Evolutionary conservation across 23 tunicate species (phyloP).

Genomic region (Halocynthia roretzi): DNA sequence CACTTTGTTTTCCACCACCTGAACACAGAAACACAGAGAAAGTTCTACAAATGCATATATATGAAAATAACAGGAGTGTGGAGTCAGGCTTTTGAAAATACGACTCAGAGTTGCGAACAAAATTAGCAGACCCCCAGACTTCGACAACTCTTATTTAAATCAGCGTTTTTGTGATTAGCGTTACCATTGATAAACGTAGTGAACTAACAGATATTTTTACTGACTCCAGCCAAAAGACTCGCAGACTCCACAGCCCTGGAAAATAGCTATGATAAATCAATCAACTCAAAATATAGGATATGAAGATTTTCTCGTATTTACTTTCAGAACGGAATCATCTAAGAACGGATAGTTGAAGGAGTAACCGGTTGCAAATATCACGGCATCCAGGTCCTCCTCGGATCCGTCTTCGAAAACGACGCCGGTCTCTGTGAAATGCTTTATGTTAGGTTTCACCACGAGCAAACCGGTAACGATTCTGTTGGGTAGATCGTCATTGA

Average conservation of each 20-base stretch:
- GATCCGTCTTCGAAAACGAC: conserved; percentile 76
- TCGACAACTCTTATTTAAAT: no score
- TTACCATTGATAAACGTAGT: no score
- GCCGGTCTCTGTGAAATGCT: conserved; percentile 38
- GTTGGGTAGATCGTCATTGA: conserved; percentile 73
- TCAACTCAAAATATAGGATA: no score
- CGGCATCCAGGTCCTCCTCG: conserved; percentile 54
- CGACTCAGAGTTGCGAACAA: neutral
- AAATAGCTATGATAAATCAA: no score
- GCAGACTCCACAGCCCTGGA: no score
- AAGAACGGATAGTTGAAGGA: conserved; percentile 44
- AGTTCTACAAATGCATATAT: neutral
- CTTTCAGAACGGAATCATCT: conserved; percentile 48
- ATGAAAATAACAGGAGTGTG: neutral
- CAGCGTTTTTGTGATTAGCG: no score
- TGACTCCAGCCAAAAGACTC: no score
- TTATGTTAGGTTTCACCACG: conserved; percentile 39
- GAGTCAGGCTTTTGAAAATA: neutral
- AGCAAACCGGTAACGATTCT: conserved; percentile 49
- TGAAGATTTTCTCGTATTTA: neutral
- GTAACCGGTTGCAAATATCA: conserved; percentile 78
- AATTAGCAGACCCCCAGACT: neutral
- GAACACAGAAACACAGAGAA: neutral
- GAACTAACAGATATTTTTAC: no score
- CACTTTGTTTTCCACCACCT: conserved; percentile 16